A percentile compares a stretch with the other conserved stretches of the same genome.
phyloP scores from a whole-genome alignment of 2,888 invertebrate genomes.

The Eudasyphora cyanicolor region DNA sequence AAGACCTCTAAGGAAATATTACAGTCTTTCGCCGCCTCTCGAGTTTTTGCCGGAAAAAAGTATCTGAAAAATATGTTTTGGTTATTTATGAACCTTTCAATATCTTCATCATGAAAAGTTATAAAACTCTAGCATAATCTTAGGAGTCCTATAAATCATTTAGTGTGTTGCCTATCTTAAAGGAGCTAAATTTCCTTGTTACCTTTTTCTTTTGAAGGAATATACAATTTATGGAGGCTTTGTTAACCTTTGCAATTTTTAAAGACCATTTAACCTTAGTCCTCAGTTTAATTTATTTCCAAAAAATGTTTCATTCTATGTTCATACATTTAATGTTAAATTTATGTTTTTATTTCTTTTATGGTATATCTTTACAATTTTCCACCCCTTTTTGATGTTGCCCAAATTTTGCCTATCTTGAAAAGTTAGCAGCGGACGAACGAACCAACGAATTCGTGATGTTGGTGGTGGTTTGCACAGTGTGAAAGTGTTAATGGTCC shows the following conservation, averaged over 20 bases:
- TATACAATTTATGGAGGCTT: neutral
- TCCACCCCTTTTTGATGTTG: neutral
- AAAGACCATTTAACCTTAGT: slow-evolving; percentile 9
- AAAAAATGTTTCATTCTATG: slow-evolving; percentile 3
- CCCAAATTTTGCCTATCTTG: neutral
- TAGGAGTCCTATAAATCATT: neutral
- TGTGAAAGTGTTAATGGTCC: slow-evolving; percentile 51
- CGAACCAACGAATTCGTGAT: too few relatives aligned
- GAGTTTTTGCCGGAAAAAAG: too few relatives aligned
- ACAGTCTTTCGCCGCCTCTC: too few relatives aligned
- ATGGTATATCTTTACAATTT: neutral
- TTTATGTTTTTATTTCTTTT: neutral
- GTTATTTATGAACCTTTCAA: too few relatives aligned
- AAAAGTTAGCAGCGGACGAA: neutral
- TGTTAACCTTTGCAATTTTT: neutral
- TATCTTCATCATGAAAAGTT: too few relatives aligned
- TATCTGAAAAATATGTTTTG: too few relatives aligned
- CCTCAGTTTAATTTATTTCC: neutral
- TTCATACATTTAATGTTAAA: neutral
- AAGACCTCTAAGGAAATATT: too few relatives aligned
- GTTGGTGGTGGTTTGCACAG: neutral
- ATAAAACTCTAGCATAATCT: too few relatives aligned
- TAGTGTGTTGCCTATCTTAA: neutral
- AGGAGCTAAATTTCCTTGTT: neutral
- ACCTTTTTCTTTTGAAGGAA: neutral